Base-by-base conservation (phyloP, 2,888 invertebrate species). In the Pinctada fucata region DNA sequence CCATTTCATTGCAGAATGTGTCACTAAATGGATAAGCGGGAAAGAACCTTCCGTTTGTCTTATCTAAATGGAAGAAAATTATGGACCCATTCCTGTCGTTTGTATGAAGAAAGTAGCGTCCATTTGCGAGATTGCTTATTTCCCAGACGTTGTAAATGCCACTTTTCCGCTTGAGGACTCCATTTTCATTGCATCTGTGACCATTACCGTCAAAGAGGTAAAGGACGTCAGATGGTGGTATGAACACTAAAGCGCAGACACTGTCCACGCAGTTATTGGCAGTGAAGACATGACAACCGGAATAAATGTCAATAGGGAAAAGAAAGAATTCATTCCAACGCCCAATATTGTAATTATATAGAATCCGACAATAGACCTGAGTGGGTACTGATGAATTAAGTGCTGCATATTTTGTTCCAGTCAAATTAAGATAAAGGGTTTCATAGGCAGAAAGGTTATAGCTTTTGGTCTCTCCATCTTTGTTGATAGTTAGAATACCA, bases 51-150 rank as follows among this genome's bases (percentile, higher is more conserved):
- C 49, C 49, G 3, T 49, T 69, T 47, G 16, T 10, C 8, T 8
- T 16, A 13, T 69, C 69, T 49, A 49, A 10, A 13, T 69, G 48
- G n/a, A 75, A 52, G n/a, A 51, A 10, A 13, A 47, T 69, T 16
- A 47, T 58, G 8, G 69, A 5, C 49, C 47, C n/a, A 13, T 47
- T 65, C 13, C 4, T 48, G 6, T 74, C 74, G 4, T 65, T 48
- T 47, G 65, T 31, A 48, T 66, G 49, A 45, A 76, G 51, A n/a
- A 72, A 50, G 58, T 77, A 67, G 10, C 47, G 6, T 49, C 72
- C 77, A 45, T 77, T 67, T n/a, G 52, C 13, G 16, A 77, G 48
- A 72, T 16, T 66, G 45, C 45, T 58, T 64, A 77, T 72, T 67
- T 72, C 72, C 66, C 31, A 72, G 52, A 72, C 58, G 45, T 52